These are phyloP conservation scores for Ophiothrix spiculata DNA, from an alignment of 35 echinoderm and acorn worm genomes.

Conservation along the genomic window DNA sequence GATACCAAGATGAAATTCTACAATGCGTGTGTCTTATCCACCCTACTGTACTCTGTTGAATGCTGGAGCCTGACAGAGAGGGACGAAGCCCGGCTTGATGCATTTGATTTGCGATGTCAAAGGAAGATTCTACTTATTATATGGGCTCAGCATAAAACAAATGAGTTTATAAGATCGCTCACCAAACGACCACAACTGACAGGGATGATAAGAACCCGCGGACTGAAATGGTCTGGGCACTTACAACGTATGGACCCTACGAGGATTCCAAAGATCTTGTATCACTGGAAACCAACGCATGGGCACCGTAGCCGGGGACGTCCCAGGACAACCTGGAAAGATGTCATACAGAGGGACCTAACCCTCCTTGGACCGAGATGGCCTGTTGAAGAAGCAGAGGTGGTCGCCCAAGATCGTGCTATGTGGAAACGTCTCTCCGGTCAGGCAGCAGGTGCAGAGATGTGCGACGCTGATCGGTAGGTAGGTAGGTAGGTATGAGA, in stretches of 20 bases:
- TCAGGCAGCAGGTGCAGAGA: background rate
- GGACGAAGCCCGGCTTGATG: background rate
- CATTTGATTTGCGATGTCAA: conserved; percentile 23
- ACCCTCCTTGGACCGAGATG: background rate
- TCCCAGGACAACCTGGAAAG: conserved; percentile 16
- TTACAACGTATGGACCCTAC: background rate
- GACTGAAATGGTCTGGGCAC: conserved; percentile 8
- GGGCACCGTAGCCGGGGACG: background rate
- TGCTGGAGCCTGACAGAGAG: background rate
- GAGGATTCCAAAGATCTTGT: background rate
- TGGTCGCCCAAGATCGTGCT: background rate
- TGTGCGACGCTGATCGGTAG: background rate
- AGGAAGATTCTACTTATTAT: background rate
- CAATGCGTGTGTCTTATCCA: background rate
- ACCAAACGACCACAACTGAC: background rate
- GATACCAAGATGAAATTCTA: background rate
- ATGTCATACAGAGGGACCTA: conserved; percentile 11
- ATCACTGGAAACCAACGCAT: conserved; percentile 24
- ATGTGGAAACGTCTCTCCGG: background rate
- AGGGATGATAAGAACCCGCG: background rate
- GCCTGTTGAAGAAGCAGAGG: background rate
- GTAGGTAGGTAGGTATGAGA: no score
- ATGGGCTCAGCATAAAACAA: background rate
- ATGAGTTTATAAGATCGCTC: background rate
- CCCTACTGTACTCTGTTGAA: background rate